phyloP scores from a whole-genome alignment of 64 coral and sea anemone genomes.

The Dendronephthya gigantea region DNA sequence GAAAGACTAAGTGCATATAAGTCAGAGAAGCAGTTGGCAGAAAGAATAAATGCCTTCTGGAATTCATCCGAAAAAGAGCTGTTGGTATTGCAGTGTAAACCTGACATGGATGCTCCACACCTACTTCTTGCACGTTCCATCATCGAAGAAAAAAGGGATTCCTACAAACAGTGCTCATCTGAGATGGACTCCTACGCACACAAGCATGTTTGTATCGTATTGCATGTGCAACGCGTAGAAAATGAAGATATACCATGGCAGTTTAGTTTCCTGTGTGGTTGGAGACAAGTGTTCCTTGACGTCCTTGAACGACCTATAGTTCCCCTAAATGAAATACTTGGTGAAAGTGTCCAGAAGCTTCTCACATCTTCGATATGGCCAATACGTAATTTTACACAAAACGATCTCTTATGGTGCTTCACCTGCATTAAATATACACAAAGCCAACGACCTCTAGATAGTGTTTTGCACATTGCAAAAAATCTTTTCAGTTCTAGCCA shows the following conservation, averaged over 20 bases:
- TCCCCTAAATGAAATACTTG: constrained; percentile 40
- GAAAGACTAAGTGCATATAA: constrained; percentile 64
- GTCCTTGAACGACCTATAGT: constrained; percentile 46
- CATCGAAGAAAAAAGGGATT: constrained; percentile 8
- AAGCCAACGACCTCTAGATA: not conserved
- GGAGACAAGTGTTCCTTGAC: constrained; percentile 73
- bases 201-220: constrained; percentile 67
- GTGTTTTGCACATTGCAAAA: not conserved
- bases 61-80: not conserved
- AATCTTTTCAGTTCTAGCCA: not conserved
- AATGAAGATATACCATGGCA: constrained; percentile 41
- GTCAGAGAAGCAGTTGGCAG: constrained; percentile 60
- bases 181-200: not conserved
- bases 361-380: constrained; percentile 38
- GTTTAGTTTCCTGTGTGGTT: constrained; percentile 70
- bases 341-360: constrained; percentile 27
- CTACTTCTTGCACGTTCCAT: constrained; percentile 8
- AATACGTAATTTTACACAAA: constrained; percentile 38
- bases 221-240: constrained; percentile 51
- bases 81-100: constrained; percentile 10
- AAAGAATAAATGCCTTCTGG: constrained; percentile 39
- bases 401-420: constrained; percentile 58
- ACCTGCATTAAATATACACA: not conserved
- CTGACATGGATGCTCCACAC: not conserved
- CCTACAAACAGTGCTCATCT: not conserved